Conservation (phyloP, 2,113 vertebrate species). For the Lepus timidus region DNA sequence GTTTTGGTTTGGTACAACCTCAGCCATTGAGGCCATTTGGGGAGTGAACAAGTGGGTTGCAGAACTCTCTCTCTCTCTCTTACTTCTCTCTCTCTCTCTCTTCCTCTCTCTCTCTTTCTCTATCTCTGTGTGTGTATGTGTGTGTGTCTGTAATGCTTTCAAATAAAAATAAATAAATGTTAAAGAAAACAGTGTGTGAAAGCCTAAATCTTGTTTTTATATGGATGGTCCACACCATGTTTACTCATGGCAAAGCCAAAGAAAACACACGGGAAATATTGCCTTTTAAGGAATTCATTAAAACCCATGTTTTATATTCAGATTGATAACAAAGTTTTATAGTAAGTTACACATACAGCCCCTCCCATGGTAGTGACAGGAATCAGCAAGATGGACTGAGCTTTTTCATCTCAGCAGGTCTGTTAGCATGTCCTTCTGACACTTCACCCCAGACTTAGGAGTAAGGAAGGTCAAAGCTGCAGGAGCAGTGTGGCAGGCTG, state of each 20-base stretch:
- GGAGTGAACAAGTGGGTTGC: no score
- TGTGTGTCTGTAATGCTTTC: no score
- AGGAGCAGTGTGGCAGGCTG: fast-evolving
- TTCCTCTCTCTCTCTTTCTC: no score
- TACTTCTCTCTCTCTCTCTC: no score
- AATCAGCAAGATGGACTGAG: not conserved
- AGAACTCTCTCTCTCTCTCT: no score
- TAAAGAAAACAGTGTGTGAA: not conserved
- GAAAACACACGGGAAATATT: not conserved
- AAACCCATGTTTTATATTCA: not conserved
- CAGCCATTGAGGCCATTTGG: no score
- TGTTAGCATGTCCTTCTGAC: not conserved
- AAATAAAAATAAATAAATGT: no score
- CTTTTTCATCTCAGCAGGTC: not conserved
- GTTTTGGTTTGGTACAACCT: no score
- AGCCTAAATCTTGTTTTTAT: not conserved
- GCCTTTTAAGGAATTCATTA: slow-evolving; percentile 1
- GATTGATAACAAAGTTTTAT: not conserved
- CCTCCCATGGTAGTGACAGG: not conserved
- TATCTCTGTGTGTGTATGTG: no score
- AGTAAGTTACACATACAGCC: not conserved
- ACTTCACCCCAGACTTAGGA: not conserved
- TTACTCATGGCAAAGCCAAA: slow-evolving; percentile 6
- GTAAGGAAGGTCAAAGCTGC: not conserved
- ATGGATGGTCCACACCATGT: not conserved